These are phyloP conservation scores for Epizoanthus illoricatus DNA, from an alignment of 92 coral and sea anemone genomes.

Conservation along the genomic window DNA sequence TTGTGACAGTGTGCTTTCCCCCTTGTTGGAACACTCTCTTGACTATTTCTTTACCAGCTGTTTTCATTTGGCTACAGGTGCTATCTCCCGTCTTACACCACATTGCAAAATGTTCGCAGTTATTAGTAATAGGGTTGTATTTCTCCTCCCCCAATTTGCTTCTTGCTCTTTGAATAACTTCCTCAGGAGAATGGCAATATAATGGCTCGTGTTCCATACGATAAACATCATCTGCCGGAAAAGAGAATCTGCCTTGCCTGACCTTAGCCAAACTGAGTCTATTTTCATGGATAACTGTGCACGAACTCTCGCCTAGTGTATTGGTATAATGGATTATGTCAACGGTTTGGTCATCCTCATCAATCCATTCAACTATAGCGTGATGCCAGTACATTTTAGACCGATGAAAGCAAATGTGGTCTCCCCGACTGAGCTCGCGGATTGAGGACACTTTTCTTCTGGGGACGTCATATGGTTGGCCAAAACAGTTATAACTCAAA, in stretches of 20 bases:
- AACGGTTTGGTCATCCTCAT: constrained; percentile 1
- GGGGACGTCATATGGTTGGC: constrained; percentile 10
- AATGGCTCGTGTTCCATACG: constrained; percentile 7
- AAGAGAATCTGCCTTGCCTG: neutral
- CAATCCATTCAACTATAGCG: constrained; percentile 20
- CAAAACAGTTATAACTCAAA: neutral
- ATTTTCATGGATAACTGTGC: neutral
- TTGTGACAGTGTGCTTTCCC: neutral
- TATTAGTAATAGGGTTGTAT: constrained; percentile 21
- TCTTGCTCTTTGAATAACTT: constrained; percentile 21
- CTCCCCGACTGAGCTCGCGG: neutral
- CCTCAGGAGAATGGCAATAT: neutral
- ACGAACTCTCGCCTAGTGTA: neutral
- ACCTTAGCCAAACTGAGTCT: constrained; percentile 5
- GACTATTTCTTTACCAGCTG: neutral
- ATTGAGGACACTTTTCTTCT: neutral
- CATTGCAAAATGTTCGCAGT: constrained; percentile 49
- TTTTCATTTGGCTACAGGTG: neutral
- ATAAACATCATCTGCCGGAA: neutral
- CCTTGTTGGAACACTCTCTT: neutral
- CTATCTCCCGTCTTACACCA: constrained; percentile 40
- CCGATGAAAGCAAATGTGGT: constrained; percentile 22
- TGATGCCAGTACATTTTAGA: constrained; percentile 24
- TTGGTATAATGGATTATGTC: constrained; percentile 21
- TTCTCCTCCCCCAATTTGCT: constrained; percentile 24